Conservation (phyloP, 2,888 invertebrate species). For the Electrophaes corylata region DNA sequence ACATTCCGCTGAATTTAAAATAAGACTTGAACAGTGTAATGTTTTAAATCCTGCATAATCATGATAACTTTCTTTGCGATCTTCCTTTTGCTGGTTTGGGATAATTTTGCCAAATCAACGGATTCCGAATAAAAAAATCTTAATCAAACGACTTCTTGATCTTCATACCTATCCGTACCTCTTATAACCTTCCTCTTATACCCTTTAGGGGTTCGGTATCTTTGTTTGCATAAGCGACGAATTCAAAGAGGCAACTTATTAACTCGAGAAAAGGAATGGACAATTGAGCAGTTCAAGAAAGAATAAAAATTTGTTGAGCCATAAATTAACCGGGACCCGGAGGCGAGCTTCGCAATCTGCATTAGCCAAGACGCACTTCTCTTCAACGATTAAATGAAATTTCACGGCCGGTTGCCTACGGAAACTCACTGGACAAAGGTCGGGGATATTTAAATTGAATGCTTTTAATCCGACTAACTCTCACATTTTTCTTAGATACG, state of each 20-base stretch:
- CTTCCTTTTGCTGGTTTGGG: not conserved
- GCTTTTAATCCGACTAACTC: constrained; percentile 71
- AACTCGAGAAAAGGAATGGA: constrained; percentile 61
- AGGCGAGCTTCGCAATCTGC: constrained; percentile 77
- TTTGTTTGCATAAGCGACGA: constrained; percentile 34
- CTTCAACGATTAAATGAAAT: constrained; percentile 80
- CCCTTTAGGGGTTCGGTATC: constrained; percentile 15
- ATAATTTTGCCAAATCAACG: not conserved
- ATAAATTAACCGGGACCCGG: constrained; percentile 75
- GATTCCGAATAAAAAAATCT: not conserved
- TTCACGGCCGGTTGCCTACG: constrained; percentile 77
- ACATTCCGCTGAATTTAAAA: constrained; percentile 26
- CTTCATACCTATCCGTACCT: not conserved
- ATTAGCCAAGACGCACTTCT: constrained; percentile 81
- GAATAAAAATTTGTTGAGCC: constrained; percentile 80
- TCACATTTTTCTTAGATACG: constrained; percentile 56
- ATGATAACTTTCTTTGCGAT: not conserved
- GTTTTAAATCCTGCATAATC: constrained; percentile 19
- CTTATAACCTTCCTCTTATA: constrained; percentile 9
- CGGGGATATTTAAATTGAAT: constrained; percentile 77
- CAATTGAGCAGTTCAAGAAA: constrained; percentile 75
- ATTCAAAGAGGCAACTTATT: constrained; percentile 32
- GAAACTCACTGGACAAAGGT: constrained; percentile 77
- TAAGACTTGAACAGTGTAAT: constrained; percentile 15
- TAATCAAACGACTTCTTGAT: not conserved